Conservation (phyloP, 2,888 invertebrate genomes). For the Nymphalis c-album region DNA sequence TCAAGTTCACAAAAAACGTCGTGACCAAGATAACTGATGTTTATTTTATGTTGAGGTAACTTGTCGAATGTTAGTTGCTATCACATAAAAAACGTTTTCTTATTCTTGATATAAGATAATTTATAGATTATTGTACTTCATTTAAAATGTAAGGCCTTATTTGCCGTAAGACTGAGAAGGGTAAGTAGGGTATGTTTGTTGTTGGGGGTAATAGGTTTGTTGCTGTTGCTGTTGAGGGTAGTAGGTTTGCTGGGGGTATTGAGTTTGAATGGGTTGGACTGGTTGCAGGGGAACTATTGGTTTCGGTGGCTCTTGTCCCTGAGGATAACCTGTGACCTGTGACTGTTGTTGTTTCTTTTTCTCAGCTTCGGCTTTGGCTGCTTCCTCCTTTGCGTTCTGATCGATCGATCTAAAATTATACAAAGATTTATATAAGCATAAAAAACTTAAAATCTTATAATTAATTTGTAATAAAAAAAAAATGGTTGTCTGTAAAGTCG, state of each 20-base stretch:
- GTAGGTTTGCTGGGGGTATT: constrained; percentile 42
- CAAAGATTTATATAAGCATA: not conserved
- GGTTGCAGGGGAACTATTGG: constrained; percentile 38
- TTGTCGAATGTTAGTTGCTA: constrained; percentile 23
- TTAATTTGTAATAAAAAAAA: not conserved
- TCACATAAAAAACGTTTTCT: constrained; percentile 18
- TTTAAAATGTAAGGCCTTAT: constrained; percentile 10
- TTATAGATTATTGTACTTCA: not conserved
- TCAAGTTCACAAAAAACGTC: constrained; percentile 71
- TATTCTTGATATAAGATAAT: constrained; percentile 5
- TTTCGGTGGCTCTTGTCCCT: constrained; percentile 39
- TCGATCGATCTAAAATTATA: constrained; percentile 51
- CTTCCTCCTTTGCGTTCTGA: constrained; percentile 61
- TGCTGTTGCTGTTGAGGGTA: constrained; percentile 37
- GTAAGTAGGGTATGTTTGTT: constrained; percentile 38
- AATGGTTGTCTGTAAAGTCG: too few relatives aligned
- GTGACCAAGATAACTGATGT: constrained; percentile 66
- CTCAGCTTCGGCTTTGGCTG: constrained; percentile 55
- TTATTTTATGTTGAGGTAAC: constrained; percentile 32
- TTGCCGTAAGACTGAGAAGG: constrained; percentile 39
- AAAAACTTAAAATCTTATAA: not conserved
- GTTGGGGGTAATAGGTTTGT: constrained; percentile 37
- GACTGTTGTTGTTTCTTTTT: constrained; percentile 50
- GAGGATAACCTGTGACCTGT: constrained; percentile 39
- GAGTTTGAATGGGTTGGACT: constrained; percentile 39